Conservation (phyloP, 2,797 vertebrate species). For the Tamandua tetradactyla region DNA sequence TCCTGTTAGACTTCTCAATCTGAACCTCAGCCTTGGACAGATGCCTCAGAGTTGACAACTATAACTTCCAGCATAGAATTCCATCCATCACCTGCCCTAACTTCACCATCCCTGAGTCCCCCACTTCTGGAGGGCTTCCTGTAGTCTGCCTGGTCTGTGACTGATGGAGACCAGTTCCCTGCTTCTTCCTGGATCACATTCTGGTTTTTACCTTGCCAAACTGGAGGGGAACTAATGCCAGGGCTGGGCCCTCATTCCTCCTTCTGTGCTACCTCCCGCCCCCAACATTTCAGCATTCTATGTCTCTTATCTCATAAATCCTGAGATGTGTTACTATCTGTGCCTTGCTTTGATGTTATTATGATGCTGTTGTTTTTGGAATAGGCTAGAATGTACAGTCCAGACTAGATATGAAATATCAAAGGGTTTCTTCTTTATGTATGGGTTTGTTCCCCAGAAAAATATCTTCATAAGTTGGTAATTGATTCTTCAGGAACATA, state of each 20-base stretch:
- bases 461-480: slow-evolving; percentile 17
- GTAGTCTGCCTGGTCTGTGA: neutral
- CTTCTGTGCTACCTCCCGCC: neutral
- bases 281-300: neutral
- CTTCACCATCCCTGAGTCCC: neutral
- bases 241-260: neutral
- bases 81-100: neutral
- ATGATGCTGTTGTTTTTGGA: neutral
- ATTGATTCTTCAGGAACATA: neutral
- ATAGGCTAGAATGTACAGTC: neutral
- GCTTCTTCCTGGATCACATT: neutral
- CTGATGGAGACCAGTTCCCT: neutral
- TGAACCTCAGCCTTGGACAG: neutral
- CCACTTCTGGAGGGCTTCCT: neutral
- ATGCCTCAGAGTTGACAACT: neutral
- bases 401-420: neutral
- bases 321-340: neutral
- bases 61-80: neutral
- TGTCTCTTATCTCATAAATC: neutral
- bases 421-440: neutral
- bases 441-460: neutral
- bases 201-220: neutral
- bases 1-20: neutral
- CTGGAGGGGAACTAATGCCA: neutral
- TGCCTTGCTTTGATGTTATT: neutral